Conservation (phyloP, 53 echinoderm and acorn worm species). For the Henricia sp. region DNA sequence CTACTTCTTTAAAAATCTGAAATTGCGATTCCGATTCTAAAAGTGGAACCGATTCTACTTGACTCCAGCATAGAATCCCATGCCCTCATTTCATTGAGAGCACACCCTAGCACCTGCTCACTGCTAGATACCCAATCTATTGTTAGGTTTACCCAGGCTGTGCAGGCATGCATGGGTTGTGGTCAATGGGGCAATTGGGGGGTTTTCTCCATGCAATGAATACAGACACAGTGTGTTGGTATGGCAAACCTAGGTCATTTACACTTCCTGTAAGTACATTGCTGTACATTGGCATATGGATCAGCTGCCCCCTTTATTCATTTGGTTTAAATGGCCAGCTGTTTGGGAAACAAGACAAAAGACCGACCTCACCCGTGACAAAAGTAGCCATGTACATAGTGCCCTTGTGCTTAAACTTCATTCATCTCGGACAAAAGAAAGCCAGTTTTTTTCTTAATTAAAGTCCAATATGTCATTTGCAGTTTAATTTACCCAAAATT, state of each 20-base stretch:
- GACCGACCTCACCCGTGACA: no score
- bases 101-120: conserved; percentile 49
- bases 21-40: no score
- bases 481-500: no score
- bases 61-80: no score
- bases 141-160: conserved; percentile 30
- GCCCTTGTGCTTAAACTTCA: no score
- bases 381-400: not conserved
- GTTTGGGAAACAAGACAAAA: conserved; percentile 7
- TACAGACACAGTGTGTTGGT: conserved; percentile 2
- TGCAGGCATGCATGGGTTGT: conserved; percentile 57
- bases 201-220: not conserved
- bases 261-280: no score
- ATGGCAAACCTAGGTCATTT: no score
- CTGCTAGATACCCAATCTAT: conserved; percentile 19
- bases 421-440: no score
- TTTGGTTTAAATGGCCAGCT: conserved; percentile 31
- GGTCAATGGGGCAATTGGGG: conserved; percentile 27
- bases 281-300: not conserved
- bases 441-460: no score
- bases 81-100: conserved; percentile 23
- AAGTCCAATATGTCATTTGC: no score
- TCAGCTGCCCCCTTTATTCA: not conserved
- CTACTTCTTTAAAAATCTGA: no score
- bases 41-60: no score